A percentile compares a stretch with the other conserved stretches of the same genome.
Evolutionary conservation across 2,113 vertebrate genomes (phyloP).

Genomic region (Ramphastos sulfuratus): DNA sequence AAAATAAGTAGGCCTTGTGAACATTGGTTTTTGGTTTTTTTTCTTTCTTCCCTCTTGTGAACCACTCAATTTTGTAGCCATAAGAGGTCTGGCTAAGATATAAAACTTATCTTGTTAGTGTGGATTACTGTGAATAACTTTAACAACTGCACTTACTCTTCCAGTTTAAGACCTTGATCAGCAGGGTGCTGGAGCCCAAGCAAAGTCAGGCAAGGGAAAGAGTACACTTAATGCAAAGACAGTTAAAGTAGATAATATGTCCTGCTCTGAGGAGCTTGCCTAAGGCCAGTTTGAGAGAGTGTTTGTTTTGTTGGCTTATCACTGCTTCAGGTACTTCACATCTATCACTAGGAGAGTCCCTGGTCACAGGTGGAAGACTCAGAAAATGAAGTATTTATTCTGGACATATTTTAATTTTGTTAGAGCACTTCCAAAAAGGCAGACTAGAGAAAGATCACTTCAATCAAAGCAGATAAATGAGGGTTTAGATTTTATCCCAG

Average conservation of each 20-base stretch:
- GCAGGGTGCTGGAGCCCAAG: not conserved
- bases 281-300: not conserved
- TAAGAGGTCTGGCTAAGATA: not conserved
- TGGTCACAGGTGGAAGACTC: not conserved
- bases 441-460: not conserved
- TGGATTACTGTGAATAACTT: not conserved
- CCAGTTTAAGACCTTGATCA: not conserved
- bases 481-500: not conserved
- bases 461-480: not conserved
- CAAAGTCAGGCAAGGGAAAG: not conserved
- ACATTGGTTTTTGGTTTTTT: not conserved
- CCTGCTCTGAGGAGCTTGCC: not conserved
- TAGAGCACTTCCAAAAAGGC: not conserved
- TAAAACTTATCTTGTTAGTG: not conserved
- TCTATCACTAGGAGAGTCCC: not conserved
- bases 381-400: not conserved
- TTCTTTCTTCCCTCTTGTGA: not conserved
- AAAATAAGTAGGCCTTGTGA: not conserved
- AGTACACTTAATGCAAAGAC: not conserved
- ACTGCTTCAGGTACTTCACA: not conserved
- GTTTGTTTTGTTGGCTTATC: not conserved
- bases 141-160: not conserved
- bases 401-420: not conserved
- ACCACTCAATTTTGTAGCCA: not conserved
- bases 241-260: not conserved